Evolutionary conservation across 2,888 invertebrate species (phyloP).

Genomic region (Cabera pusaria): DNA sequence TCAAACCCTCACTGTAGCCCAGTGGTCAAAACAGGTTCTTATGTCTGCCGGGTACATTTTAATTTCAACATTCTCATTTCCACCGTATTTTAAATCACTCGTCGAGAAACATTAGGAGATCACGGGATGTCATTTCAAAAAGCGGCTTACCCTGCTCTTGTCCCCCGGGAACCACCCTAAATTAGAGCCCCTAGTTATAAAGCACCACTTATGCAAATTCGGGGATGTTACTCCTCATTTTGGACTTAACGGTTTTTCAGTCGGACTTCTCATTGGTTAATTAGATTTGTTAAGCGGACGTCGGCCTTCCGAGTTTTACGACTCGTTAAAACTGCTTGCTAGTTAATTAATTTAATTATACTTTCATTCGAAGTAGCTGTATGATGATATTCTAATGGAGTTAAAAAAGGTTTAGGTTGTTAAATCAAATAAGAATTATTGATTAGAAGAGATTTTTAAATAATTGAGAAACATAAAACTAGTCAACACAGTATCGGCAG

Average conservation of each 20-base stretch:
- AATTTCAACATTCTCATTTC: constrained; percentile 4
- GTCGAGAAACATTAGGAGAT: constrained; percentile 30
- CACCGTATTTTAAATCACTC: constrained; percentile 24
- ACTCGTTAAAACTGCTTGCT: too few species aligned
- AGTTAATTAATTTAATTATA: too few species aligned
- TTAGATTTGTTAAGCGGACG: constrained; percentile 19
- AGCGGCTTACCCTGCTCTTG: constrained; percentile 33
- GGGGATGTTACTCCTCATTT: constrained; percentile 27
- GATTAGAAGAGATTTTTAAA: too few species aligned
- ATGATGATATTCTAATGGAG: too few species aligned
- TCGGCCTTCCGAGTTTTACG: neutral
- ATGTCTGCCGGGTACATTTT: too few species aligned
- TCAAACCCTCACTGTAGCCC: too few species aligned
- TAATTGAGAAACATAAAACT: too few species aligned
- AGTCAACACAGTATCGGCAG: too few species aligned
- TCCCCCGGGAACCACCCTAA: constrained; percentile 1
- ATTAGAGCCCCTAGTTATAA: constrained; percentile 19
- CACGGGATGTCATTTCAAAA: constrained; percentile 37
- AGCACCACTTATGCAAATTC: constrained; percentile 35
- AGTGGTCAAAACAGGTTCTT: too few species aligned
- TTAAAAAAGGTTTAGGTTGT: too few species aligned
- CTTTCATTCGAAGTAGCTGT: too few species aligned
- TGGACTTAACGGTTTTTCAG: constrained; percentile 22
- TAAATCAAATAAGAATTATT: too few species aligned
- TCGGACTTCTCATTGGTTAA: constrained; percentile 16